Evolutionary conservation across 2,113 vertebrate species (phyloP), one percentile per base, ranked within the genome.

Genomic region (Alectura lathami): DNA sequence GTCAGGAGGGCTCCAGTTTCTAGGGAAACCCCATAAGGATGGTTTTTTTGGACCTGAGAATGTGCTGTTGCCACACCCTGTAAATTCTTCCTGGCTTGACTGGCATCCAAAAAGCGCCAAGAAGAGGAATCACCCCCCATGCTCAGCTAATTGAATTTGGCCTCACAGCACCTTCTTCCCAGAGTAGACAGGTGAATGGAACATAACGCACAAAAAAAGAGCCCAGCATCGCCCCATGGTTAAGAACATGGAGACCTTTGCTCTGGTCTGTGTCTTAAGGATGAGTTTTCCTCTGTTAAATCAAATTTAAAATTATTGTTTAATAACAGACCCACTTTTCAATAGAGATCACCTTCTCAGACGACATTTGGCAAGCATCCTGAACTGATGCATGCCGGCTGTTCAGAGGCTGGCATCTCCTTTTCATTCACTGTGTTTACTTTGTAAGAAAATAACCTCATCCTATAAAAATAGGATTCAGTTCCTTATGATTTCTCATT

Each of bases 201-300:
- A n/a, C 13, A 11, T 4, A 1, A 24, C 7, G 7, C 8, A 24
- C 0, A 4, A 29, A 30, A 69, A 47, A 20, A 24, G 40, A 51
- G 27, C 53, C 11, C 4, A 47, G 36, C 10, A 2, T 18, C 40
- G 27, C 42, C 36, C 29, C 2, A 0, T 29, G 27, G 20, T 29
- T 54, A 40, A 36, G 32, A 72, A 67, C 0, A 5, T 30, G 23
- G 38, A 66, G 20, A 9, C 21, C 15, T 51, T 51, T 7, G 2
- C 48, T 67, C 24, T 88, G 0, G 0, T 13, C 47, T 40, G 21
- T 17, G n/a, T 18, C 14, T 24, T 29, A 40, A 36, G 9, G 32
- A 32, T 26, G 40, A 12, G 2, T 50, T 48, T 16, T 1, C 43
- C 36, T 8, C 16, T 32, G 15, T 45, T 56, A 67, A 27, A 38